Evolutionary conservation across 2,113 vertebrate species (phyloP).

Genomic region (Pandion haliaetus): DNA sequence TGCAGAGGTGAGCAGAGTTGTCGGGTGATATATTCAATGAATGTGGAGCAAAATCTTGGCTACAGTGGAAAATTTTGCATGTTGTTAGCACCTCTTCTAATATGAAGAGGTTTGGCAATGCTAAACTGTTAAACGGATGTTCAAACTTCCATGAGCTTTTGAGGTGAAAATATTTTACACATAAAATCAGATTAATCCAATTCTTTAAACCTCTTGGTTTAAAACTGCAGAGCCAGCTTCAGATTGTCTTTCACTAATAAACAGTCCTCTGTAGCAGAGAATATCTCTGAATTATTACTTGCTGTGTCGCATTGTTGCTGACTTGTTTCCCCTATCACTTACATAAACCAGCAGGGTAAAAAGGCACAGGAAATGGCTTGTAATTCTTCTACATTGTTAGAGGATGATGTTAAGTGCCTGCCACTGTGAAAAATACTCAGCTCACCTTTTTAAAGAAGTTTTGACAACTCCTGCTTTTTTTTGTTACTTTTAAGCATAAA

Average conservation of each 20-base stretch:
- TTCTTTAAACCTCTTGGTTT: not conserved
- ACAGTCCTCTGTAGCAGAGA: not conserved
- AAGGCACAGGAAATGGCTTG: not conserved
- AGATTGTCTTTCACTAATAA: not conserved
- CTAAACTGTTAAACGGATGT: not conserved
- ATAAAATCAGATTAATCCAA: fast-evolving
- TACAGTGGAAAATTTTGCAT: not conserved
- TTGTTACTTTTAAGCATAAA: not conserved
- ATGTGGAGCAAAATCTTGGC: not conserved
- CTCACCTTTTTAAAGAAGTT: not conserved
- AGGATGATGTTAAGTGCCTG: not conserved
- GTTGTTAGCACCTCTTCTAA: not conserved
- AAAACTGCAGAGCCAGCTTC: not conserved
- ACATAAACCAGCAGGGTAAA: not conserved
- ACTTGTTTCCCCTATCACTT: slow-evolving; percentile 8
- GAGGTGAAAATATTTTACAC: not conserved
- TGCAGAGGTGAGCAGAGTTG: not conserved
- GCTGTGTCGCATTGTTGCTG: not conserved
- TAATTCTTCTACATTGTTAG: not conserved
- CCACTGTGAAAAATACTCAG: not conserved
- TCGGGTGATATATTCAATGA: not conserved
- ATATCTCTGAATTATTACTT: not conserved
- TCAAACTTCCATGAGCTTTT: not conserved
- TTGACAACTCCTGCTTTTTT: not conserved
- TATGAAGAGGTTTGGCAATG: not conserved